Conservation (phyloP, 2,797 vertebrate species). For the Thripadectes ignobilis region DNA sequence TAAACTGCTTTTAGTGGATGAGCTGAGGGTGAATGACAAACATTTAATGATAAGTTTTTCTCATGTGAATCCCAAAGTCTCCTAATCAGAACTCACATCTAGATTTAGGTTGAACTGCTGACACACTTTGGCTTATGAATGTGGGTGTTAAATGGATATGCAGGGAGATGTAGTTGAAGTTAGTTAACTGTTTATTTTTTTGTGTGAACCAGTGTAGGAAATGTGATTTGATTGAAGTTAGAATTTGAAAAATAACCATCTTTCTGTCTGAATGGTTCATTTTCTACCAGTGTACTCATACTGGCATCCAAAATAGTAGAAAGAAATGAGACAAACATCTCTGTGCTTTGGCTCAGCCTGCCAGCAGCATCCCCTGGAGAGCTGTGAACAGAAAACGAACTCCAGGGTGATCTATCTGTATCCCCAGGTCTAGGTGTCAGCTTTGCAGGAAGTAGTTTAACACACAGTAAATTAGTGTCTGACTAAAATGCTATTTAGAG, state of each 20-base stretch:
- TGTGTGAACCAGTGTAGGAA: neutral
- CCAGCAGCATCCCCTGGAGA: neutral
- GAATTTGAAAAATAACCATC: neutral
- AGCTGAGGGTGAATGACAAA: neutral
- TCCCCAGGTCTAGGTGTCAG: neutral
- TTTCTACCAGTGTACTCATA: neutral
- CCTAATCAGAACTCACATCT: neutral
- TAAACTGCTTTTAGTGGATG: neutral
- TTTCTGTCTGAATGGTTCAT: neutral
- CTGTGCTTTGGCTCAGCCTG: constrained; percentile 7
- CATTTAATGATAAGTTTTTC: neutral
- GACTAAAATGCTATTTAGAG: neutral
- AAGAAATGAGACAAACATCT: neutral
- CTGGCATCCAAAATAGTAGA: neutral
- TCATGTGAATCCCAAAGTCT: neutral
- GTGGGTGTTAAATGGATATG: neutral
- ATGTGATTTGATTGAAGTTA: neutral
- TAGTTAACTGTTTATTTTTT: neutral
- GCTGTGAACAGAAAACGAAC: neutral
- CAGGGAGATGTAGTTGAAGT: neutral
- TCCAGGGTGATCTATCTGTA: constrained; percentile 37
- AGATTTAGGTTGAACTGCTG: neutral
- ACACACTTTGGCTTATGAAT: neutral
- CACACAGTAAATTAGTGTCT: neutral
- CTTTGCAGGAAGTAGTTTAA: constrained; percentile 1